Evolutionary conservation across 2,797 vertebrate species (phyloP).

Genomic region (Myotis myotis): DNA sequence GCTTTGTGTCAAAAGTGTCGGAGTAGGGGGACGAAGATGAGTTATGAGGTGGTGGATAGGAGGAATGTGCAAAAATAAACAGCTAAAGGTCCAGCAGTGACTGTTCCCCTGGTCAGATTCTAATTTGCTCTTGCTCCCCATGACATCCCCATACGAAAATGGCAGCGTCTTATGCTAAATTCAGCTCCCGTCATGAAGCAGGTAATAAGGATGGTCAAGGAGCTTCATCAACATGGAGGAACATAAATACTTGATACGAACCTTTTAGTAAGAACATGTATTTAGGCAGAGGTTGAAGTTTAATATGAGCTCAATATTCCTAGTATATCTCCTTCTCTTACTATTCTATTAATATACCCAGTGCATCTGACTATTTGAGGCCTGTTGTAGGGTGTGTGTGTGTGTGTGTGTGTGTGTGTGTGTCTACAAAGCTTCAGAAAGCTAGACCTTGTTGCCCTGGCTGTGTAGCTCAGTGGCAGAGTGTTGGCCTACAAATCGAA

Average conservation of each 20-base stretch:
- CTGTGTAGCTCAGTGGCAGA: background rate
- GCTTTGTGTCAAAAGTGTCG: background rate
- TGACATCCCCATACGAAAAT: background rate
- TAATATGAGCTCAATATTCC: background rate
- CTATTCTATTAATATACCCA: background rate
- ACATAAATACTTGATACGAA: background rate
- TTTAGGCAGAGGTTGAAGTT: background rate
- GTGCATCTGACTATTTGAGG: background rate
- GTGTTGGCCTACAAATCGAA: background rate
- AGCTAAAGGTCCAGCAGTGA: background rate
- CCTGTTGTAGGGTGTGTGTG: constrained; percentile 6
- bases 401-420: background rate
- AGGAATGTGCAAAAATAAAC: background rate
- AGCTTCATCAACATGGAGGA: background rate
- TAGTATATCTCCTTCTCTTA: background rate
- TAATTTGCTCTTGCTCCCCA: background rate
- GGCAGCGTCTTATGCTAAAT: background rate
- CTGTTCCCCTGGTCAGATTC: background rate
- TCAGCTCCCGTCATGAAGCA: background rate
- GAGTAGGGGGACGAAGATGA: background rate
- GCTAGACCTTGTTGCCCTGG: background rate
- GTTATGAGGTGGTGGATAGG: background rate
- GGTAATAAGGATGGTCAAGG: background rate
- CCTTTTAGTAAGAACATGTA: background rate
- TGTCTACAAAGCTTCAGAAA: constrained; percentile 9